Evolutionary conservation across 2,113 vertebrate genomes (phyloP), one percentile per base, ranked within the genome.

Genomic region (Willisornis vidua): DNA sequence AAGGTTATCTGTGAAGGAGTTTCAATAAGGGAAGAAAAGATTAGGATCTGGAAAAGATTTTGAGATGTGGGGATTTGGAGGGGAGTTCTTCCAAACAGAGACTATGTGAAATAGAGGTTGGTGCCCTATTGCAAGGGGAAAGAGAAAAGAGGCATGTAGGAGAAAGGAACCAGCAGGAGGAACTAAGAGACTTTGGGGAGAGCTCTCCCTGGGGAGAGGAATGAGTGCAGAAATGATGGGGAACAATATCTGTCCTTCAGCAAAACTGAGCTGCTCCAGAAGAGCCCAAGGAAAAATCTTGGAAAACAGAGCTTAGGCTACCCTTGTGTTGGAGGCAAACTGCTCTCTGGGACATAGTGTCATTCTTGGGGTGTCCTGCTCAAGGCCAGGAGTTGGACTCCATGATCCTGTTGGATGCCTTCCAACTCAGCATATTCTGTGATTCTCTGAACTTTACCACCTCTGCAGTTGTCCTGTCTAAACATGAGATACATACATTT

Each of bases 201-300:
- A 81, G 29, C 12, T 77, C 13, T 86, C 16, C 29, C 23, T 54
- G 15, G 1, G 3, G 25, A 25, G 25, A 35, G 33, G 31, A 29
- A 58, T 5, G 6, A 9, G 4, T 0, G 0, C 23, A 77, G 65
- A 72, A 72, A 39, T 10, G 11, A 39, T 6, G 1, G 1, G 26
- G 43, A 72, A 39, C 43, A 54, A 74, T 35, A 33, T 33, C 7
- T 0, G 3, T 49, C 51, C 52, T 55, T 65, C 1, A 1, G 16
- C 46, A 61, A 51, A 77, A 79, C 35, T 2, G 1, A 80, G 31
- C 18, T 52, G 33, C 37, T 66, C 71, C 1, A 0, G 25, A 73
- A 28, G 15, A 66, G 29, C 43, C 19, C 3, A 25, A 10, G 7
- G 61, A 52, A 3, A 33, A 52, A 39, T 39, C 19, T 24, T 13